Conservation (phyloP, 2,113 vertebrate genomes). For the Porphyrio hochstetteri region DNA sequence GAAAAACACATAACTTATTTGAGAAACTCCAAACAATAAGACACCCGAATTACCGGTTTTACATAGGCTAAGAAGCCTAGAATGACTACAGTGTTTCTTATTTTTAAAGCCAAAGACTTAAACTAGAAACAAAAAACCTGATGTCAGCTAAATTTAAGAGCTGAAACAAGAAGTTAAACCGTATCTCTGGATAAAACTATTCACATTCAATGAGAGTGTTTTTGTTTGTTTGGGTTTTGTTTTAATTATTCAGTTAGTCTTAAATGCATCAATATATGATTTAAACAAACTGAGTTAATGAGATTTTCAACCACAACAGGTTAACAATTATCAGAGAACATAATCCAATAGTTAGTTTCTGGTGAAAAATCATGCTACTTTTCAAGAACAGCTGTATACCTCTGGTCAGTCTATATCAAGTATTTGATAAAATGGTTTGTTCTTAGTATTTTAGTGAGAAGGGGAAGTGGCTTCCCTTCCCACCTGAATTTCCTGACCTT, state of each 20-base stretch:
- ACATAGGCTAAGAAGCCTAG: background rate
- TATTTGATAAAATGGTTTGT: background rate
- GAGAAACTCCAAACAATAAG: conserved; percentile 2
- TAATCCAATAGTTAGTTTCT: conserved; percentile 43
- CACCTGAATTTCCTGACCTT: background rate
- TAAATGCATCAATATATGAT: conserved; percentile 68
- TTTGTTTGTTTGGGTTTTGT: background rate
- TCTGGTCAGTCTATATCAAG: conserved; percentile 37
- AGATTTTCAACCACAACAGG: conserved; percentile 53
- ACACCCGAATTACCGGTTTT: background rate
- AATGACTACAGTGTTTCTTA: background rate
- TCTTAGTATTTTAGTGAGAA: background rate
- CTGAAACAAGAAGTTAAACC: conserved; percentile 46
- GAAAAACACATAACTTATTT: background rate
- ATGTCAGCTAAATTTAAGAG: background rate
- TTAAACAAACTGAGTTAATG: conserved; percentile 52
- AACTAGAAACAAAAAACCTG: background rate
- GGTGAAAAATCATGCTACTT: conserved; percentile 34
- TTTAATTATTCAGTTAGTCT: background rate
- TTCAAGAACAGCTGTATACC: conserved; percentile 52
- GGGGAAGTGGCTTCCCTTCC: conserved; percentile 14
- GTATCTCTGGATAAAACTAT: conserved; percentile 11
- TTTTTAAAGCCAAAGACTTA: background rate
- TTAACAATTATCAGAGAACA: conserved; percentile 55
- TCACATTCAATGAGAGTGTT: conserved; percentile 12